Percentiles rank a stretch among this genome's conserved stretches.
Conservation (phyloP, 1,140 invertebrate species). For the Temnothorax nylanderi region DNA sequence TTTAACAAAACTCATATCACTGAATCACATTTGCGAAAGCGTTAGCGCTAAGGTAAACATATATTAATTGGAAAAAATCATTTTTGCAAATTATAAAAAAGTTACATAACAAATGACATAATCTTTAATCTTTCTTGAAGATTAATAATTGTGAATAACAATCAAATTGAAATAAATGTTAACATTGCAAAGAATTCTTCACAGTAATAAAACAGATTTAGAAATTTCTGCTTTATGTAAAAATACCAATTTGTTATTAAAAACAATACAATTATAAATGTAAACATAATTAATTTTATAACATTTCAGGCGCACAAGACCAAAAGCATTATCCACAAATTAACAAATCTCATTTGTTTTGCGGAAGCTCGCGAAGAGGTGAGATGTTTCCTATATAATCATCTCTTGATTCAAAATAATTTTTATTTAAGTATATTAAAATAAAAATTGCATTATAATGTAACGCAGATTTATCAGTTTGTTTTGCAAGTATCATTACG, state of each 20-base stretch:
- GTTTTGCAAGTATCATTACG: not conserved
- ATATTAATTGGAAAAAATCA: not conserved
- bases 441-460: not conserved
- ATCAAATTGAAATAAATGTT: not conserved
- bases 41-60: slow-evolving; percentile 32
- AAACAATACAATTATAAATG: not conserved
- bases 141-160: not conserved
- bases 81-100: not conserved
- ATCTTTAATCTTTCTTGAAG: not conserved
- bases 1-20: not conserved
- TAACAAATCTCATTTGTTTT: not conserved
- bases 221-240: not conserved
- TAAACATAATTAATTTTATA: not conserved
- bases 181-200: not conserved
- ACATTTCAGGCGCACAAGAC: not conserved
- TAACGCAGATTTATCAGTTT: not conserved
- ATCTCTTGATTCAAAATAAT: not conserved
- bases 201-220: not conserved
- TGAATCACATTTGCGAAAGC: slow-evolving; percentile 28
- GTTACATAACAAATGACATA: not conserved
- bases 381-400: not conserved
- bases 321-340: not conserved
- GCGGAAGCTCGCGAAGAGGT: not conserved
- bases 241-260: not conserved
- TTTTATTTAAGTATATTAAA: not conserved